Conservation (phyloP, 2,888 invertebrate genomes). For the Lamproptera curius region DNA sequence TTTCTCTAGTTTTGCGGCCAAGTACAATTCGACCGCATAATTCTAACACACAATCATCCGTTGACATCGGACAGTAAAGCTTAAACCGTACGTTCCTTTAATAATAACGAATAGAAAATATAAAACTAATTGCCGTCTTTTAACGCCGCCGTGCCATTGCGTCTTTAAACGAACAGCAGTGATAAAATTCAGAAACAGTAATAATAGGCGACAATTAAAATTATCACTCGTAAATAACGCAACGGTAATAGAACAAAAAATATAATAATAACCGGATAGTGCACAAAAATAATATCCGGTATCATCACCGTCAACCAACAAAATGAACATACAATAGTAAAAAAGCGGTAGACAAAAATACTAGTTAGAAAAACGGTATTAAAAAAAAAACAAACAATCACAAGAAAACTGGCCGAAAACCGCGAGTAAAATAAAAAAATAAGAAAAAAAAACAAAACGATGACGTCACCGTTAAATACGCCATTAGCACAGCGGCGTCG, state of each 20-base stretch:
- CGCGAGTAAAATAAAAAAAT: too few relatives aligned
- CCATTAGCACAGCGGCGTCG: neutral
- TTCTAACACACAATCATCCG: slow-evolving; percentile 2
- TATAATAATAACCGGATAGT: neutral
- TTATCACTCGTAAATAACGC: neutral
- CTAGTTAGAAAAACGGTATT: too few relatives aligned
- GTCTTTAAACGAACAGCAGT: slow-evolving; percentile 1
- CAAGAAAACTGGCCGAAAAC: too few relatives aligned
- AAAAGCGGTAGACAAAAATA: too few relatives aligned
- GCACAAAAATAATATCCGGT: too few relatives aligned
- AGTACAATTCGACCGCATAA: slow-evolving; percentile 1
- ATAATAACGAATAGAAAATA: slow-evolving; percentile 1
- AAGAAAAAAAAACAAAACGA: neutral
- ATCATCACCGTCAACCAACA: too few relatives aligned
- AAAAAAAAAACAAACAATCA: too few relatives aligned
- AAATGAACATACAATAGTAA: too few relatives aligned
- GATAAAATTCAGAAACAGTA: too few relatives aligned
- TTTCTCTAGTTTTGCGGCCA: neutral
- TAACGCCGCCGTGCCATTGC: neutral
- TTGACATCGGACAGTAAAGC: slow-evolving; percentile 18
- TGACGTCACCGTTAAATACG: neutral
- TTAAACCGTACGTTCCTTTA: slow-evolving; percentile 16
- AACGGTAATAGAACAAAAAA: neutral
- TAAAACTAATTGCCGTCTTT: slow-evolving; percentile 4
- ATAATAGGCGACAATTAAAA: too few relatives aligned